These are phyloP conservation scores for Callaeas wilsoni DNA, from an alignment of 2,113 vertebrate species.

Conservation along the genomic window DNA sequence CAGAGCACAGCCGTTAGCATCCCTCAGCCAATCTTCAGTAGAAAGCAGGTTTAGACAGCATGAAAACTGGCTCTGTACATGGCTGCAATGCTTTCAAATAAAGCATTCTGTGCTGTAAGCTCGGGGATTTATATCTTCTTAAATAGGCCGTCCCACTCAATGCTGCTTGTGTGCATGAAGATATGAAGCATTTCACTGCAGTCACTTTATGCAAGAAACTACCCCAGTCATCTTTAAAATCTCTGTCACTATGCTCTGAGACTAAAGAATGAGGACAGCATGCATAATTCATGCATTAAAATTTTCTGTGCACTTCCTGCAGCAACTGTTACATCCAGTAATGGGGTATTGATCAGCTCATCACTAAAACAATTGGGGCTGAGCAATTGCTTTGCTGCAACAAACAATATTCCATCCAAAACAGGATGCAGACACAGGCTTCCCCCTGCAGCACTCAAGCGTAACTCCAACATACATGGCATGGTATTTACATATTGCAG, in stretches of 20 bases:
- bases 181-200: constrained; percentile 75
- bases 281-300: constrained; percentile 85
- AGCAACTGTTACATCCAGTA: constrained; percentile 72
- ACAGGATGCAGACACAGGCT: constrained; percentile 9
- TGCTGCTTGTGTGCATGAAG: constrained; percentile 70
- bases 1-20: constrained; percentile 65
- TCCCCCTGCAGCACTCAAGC: constrained; percentile 32
- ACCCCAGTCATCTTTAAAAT: constrained; percentile 70
- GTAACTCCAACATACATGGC: background rate
- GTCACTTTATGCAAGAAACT: constrained; percentile 75
- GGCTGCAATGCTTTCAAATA: constrained; percentile 67
- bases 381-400: constrained; percentile 71
- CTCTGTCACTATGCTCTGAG: constrained; percentile 62
- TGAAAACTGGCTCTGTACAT: constrained; percentile 46
- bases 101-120: constrained; percentile 66
- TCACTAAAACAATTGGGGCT: constrained; percentile 70
- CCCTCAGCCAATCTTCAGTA: constrained; percentile 66
- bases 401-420: constrained; percentile 48
- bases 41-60: constrained; percentile 69
- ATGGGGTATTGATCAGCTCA: constrained; percentile 82
- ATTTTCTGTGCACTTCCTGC: constrained; percentile 79
- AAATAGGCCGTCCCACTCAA: constrained; percentile 65
- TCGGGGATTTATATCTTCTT: constrained; percentile 62
- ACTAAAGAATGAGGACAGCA: constrained; percentile 72
- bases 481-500: constrained; percentile 39